Conservation (phyloP, 2,888 invertebrate genomes). For the Catonia carolina region DNA sequence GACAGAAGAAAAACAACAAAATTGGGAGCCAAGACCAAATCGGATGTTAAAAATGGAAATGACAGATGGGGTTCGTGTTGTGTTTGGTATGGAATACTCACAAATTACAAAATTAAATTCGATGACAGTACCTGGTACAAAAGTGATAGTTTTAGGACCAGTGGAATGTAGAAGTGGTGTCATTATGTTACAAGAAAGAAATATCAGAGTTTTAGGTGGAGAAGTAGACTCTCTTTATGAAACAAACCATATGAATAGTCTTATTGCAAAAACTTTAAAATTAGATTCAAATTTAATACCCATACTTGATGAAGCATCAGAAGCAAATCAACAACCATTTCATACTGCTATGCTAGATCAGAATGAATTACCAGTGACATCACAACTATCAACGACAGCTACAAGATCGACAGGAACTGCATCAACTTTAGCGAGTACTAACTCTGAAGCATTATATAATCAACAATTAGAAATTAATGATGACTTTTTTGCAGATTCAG, state of each 20-base stretch:
- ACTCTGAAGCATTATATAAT: no score
- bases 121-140: constrained; percentile 36
- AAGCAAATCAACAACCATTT: no score
- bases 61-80: constrained; percentile 34
- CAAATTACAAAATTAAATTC: constrained; percentile 31
- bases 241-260: neutral
- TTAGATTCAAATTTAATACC: no score
- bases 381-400: no score
- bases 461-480: no score
- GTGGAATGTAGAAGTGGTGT: constrained; percentile 46
- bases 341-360: no score
- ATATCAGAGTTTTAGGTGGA: constrained; percentile 45
- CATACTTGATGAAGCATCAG: no score
- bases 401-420: no score
- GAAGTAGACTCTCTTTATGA: constrained; percentile 41
- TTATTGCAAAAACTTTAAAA: no score
- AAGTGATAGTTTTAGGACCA: constrained; percentile 42
- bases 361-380: no score
- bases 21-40: constrained; percentile 28
- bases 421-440: no score
- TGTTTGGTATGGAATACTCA: constrained; percentile 35
- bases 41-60: constrained; percentile 34
- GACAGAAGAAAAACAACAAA: constrained; percentile 22
- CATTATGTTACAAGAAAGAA: constrained; percentile 43
- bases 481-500: no score